A percentile compares a stretch with the other conserved stretches of the same genome.
Evolutionary conservation across 2,113 vertebrate species (phyloP).

Genomic region (Dicrurus megarhynchus): DNA sequence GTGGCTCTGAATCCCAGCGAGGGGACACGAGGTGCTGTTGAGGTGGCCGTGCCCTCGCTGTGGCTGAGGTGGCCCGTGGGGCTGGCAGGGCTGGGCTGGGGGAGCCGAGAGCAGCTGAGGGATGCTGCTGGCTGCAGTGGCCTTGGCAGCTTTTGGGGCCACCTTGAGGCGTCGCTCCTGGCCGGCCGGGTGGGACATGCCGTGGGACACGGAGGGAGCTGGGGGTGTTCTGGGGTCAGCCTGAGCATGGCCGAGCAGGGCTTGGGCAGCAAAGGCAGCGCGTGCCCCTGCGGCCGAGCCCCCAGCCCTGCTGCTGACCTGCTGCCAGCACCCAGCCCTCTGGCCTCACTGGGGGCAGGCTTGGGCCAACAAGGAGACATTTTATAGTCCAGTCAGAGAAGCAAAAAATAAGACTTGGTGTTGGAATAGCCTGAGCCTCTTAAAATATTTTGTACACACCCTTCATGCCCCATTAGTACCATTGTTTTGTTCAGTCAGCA

Average conservation of each 20-base stretch:
- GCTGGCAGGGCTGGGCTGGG: background rate
- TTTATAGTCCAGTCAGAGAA: background rate
- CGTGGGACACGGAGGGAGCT: accelerated
- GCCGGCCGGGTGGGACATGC: accelerated
- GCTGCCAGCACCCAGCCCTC: background rate
- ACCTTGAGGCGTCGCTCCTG: accelerated
- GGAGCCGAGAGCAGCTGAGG: accelerated
- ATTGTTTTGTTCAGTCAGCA: background rate
- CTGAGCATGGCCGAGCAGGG: background rate
- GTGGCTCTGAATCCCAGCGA: background rate
- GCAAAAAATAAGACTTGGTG: background rate
- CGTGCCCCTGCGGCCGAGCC: accelerated
- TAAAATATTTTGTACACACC: background rate
- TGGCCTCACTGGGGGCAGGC: background rate
- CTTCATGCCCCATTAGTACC: background rate
- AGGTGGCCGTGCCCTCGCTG: accelerated
- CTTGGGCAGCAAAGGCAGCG: background rate
- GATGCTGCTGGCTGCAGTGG: background rate
- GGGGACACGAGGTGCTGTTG: accelerated
- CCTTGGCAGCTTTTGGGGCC: background rate
- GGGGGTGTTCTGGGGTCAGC: background rate
- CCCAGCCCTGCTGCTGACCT: accelerated
- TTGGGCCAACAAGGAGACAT: background rate
- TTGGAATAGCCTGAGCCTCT: background rate
- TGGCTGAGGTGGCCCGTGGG: accelerated